Percentiles rank a stretch among this genome's conserved stretches.
These are phyloP conservation scores for Mirounga angustirostris DNA, from an alignment of 2,113 vertebrate genomes.

Conservation along the genomic window DNA sequence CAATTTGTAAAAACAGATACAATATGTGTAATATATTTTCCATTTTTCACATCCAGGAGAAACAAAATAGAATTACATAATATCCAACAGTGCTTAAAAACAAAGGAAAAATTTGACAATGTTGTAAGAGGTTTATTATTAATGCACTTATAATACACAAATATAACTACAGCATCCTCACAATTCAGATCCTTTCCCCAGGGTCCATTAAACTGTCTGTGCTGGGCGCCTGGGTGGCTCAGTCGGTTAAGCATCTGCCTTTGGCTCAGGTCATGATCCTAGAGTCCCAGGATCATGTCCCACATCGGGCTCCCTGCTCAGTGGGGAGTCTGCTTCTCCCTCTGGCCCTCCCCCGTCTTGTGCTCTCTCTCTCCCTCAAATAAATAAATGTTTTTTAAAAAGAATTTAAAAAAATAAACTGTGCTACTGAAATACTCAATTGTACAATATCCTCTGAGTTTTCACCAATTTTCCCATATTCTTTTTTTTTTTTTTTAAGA, in stretches of 20 bases:
- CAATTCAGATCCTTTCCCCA: constrained; percentile 1
- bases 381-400: not conserved
- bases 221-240: not conserved
- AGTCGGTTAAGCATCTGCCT: not conserved
- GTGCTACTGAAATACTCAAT: constrained; percentile 41
- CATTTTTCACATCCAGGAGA: constrained; percentile 56
- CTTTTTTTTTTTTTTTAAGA: not conserved
- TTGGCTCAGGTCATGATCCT: not conserved
- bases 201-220: constrained; percentile 22
- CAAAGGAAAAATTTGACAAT: not conserved
- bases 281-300: not conserved
- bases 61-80: constrained; percentile 24
- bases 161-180: not conserved
- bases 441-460: constrained; percentile 29
- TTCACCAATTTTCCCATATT: not conserved
- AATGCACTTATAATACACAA: not conserved
- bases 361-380: not conserved
- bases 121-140: not conserved
- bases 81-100: constrained; percentile 39
- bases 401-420: too few relatives aligned
- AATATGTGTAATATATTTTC: not conserved
- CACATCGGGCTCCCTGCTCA: not conserved
- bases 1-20: not conserved
- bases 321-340: not conserved
- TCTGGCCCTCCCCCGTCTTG: not conserved